Conservation (phyloP, 2,888 invertebrate genomes). For the Xestoiulus laeticollis region DNA sequence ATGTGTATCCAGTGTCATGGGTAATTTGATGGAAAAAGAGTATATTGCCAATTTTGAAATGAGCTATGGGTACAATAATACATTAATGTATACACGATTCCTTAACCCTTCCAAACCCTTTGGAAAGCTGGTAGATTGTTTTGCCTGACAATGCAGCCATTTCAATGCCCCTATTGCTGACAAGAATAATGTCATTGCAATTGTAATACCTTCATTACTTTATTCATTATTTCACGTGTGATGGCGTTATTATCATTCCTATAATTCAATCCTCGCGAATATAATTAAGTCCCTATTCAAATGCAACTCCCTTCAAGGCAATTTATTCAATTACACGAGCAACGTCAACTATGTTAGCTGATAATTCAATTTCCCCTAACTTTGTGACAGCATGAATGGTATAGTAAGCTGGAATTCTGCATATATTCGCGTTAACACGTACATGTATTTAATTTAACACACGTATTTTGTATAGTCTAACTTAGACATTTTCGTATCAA, state of each 20-base stretch:
- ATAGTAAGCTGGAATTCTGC: not conserved
- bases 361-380: constrained; percentile 36
- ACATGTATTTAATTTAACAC: not conserved
- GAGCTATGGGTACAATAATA: not conserved
- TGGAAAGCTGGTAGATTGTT: not conserved
- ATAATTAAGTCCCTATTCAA: constrained; percentile 36
- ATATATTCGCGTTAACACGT: not conserved
- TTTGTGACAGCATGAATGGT: not conserved
- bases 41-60: no score
- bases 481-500: not conserved
- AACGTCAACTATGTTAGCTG: constrained; percentile 5
- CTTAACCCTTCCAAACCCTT: not conserved
- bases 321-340: constrained; percentile 33
- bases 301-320: constrained; percentile 31
- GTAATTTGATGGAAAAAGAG: no score
- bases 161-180: not conserved
- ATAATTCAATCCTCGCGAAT: constrained; percentile 40
- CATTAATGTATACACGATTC: not conserved
- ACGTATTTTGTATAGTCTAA: not conserved
- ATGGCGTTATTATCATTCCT: constrained; percentile 41
- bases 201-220: not conserved
- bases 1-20: no score
- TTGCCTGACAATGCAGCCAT: not conserved
- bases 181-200: constrained; percentile 6
- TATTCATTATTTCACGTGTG: constrained; percentile 22